A percentile compares a stretch with the other conserved stretches of the same genome.
Conservation (phyloP, 2,888 invertebrate genomes). For the Ectemnius lituratus region DNA sequence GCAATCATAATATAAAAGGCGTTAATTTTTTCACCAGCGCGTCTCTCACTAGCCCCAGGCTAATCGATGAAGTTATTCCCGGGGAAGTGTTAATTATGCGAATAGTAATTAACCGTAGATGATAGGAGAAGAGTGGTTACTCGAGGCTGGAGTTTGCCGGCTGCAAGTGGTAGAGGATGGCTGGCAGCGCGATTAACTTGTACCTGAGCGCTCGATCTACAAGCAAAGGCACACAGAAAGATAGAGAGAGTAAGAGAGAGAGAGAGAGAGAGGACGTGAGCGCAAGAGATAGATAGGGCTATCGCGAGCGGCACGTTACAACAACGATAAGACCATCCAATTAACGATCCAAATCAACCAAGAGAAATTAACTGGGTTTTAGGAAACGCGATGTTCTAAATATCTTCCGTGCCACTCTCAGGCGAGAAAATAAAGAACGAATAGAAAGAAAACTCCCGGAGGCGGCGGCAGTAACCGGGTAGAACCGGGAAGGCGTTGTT, state of each 20-base stretch:
- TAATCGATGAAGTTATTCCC: slow-evolving; percentile 45
- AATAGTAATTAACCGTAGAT: slow-evolving; percentile 52
- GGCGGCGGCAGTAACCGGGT: background rate
- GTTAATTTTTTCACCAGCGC: too few relatives aligned
- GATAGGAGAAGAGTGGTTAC: slow-evolving; percentile 42
- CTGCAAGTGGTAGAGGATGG: slow-evolving; percentile 8
- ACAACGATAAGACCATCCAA: slow-evolving; percentile 59
- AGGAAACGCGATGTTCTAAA: too few relatives aligned
- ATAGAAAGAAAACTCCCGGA: background rate
- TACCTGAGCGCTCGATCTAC: slow-evolving; percentile 26
- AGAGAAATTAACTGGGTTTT: slow-evolving; percentile 46
- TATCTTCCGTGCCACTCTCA: background rate
- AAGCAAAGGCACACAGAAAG: slow-evolving; percentile 17
- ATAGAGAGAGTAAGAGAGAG: too few relatives aligned
- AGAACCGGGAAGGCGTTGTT: slow-evolving; percentile 10
- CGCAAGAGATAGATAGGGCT: background rate
- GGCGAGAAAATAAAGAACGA: slow-evolving; percentile 8
- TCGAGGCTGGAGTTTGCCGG: slow-evolving; percentile 18
- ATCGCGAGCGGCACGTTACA: slow-evolving; percentile 34
- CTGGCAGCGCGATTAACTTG: slow-evolving; percentile 43
- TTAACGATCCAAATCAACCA: slow-evolving; percentile 60
- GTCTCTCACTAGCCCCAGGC: background rate
- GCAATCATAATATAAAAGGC: too few relatives aligned
- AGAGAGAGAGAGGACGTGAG: too few relatives aligned
- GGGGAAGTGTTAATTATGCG: slow-evolving; percentile 54